Evolutionary conservation across 2,888 invertebrate genomes (phyloP).

Genomic region (Apodemia mormo): DNA sequence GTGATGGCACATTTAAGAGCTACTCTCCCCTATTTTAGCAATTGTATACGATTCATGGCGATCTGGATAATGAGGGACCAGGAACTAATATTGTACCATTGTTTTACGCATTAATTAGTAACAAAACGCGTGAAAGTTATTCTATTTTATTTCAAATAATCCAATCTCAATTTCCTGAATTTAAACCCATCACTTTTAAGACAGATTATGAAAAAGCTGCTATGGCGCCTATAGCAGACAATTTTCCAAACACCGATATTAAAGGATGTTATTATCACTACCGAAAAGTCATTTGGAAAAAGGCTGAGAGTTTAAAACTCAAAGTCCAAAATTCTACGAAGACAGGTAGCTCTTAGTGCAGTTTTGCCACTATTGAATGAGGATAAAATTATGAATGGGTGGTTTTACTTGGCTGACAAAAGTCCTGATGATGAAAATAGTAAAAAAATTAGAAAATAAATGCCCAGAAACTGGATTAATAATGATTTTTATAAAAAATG

Average conservation of each 20-base stretch:
- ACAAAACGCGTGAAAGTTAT: no score
- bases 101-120: no score
- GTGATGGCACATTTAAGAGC: no score
- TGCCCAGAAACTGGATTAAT: conserved; percentile 29
- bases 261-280: conserved; percentile 6
- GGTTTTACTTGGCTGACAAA: conserved; percentile 25
- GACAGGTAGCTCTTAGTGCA: conserved; percentile 4
- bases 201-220: neutral
- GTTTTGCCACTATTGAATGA: neutral
- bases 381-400: conserved; percentile 8
- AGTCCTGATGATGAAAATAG: conserved; percentile 29
- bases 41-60: no score
- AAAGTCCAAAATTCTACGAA: neutral
- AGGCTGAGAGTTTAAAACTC: neutral
- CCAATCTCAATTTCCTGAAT: no score
- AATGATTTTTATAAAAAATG: conserved; percentile 24
- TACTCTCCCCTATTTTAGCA: no score
- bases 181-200: no score
- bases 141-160: no score
- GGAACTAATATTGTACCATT: no score
- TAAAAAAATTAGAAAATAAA: conserved; percentile 28
- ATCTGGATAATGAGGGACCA: no score
- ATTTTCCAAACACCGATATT: neutral
- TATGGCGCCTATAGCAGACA: no score
- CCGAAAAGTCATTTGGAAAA: neutral